Base-by-base conservation (phyloP, 2,113 vertebrate species). In the Glaucomys volans region DNA sequence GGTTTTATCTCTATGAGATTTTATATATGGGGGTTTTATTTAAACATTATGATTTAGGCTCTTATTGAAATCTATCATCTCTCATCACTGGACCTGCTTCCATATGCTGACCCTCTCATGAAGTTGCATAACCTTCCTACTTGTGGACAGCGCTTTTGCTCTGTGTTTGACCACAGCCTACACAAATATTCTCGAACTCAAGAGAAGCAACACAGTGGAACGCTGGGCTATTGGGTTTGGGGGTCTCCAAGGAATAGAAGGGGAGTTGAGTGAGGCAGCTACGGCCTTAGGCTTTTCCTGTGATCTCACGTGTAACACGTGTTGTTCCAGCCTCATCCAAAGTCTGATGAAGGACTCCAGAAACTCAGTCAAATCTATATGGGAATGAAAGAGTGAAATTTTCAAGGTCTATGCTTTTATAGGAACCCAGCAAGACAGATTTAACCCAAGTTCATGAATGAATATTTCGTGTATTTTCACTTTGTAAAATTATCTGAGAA, bases 181-280 rank as follows among this genome's bases (percentile, higher is more conserved):
- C 42, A 44, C 10, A 57, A 30, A 13, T 17, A 14, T 26, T 11
- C 9, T 32, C 9, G 66, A 28, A 82, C 17, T 9, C 69, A 64
- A 26, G 14, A 69, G 62, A 72, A 77, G 9, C 5, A 66, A 42
- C 0, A 14, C 44, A 9, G 1, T 50, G 30, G 13, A 42, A 12
- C 28, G 59, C 20, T 59, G 71, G 20, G 20, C 14, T 76, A 0
- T 10, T n/a, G 6, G 40, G 14, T 76, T 54, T 14, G 42, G 17
- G 8, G 5, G 17, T 79, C 20, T 62, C 35, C 50, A 74, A n/a
- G 9, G 14, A 74, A 22, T 11, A 4, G 4, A 10, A 54, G 14
- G 6, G 16, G 30, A 82, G 4, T 2, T 79, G 6, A 16, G 0
- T 11, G 10, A 4, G 42, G 1, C 5, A 59, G 0, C 0, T 40